Evolutionary conservation across 2,113 vertebrate species (phyloP), one percentile per base, ranked within the genome.

Genomic region (Mobula birostris): DNA sequence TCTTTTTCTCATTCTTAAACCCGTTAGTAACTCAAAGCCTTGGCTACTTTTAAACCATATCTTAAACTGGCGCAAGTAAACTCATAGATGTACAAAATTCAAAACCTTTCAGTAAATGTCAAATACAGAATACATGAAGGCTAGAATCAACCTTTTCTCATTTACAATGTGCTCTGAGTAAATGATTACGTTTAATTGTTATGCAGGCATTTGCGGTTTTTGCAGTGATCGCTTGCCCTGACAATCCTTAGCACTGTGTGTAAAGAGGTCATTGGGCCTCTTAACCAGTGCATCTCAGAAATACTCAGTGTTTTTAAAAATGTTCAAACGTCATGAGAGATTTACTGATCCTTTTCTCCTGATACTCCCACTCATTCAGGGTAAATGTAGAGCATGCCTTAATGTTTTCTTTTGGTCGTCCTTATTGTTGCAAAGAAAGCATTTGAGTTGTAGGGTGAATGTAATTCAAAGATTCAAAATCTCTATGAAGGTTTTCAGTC

Each of bases 151-250:
- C 56, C 27, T n/a, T 87, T 61, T 56, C 61, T 87, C 24, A 12
- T 87, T 63, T 27, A 87, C 83, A 87, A 87, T 87, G 27, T 87
- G 56, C 83, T 87, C 56, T 29, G 83, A 87, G 12, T 87, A 61
- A 61, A 48, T 48, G 8, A 87, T 87, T 14, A 11, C n/a, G 27
- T n/a, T 87, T 87, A 63, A 58, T 87, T 87, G 61, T 87, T 11
- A 61, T 87, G 56, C 83, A 61, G 48, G 24, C 11, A 4, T 29
- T 63, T 29, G 83, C 12, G 12, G 56, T 11, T 87, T 61, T 87
- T 21, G 6, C 56, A 87, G 56, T 29, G 29, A 29, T 24, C 1
- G 58, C 11, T 0, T 21, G 56, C 61, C 83, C 83, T 5, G 27
- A 87, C 83, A 85, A 58, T 3, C 0, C 8, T 61, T 85, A 7